Evolutionary conservation across 2,888 invertebrate species (phyloP), one percentile per base, ranked within the genome.

Genomic region (Zygothrica quintamaculata): DNA sequence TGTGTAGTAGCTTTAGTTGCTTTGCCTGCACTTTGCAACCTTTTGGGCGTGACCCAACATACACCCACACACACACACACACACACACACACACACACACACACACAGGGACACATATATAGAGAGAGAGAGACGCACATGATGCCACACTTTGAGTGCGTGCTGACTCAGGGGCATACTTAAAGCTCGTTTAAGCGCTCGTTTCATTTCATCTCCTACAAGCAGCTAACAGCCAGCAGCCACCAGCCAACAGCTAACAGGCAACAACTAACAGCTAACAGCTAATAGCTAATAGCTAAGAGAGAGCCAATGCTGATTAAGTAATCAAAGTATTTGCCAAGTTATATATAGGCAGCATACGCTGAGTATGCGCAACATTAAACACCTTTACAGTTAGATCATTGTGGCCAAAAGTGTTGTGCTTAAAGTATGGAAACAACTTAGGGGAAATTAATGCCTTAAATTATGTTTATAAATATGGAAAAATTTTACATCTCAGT

Each of bases 261-360:
- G 33, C 7, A 9, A 1, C 36, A 9, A 3, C 15, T 12, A n/a
- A 5, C 9, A n/a, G 29, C 29, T 29, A 22, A 36, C 29, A 7
- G 36, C 36, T 36, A 7, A 31, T 4, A 8, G 16, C 11, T 13
- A 42, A 42, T 48, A 37, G 11, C 6, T 9, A 6, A 26, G 33
- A 22, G 29, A 18, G 13, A 48, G 42, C 47, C 59, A 65, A 65
- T 46, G 62, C 74, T 84, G 82, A 84, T 87, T 84, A 84, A 78
- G 87, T 81, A 84, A 87, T 84, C 87, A 84, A 87, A 84, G 85
- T 78, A 82, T 87, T 84, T 84, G 87, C 78, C 68, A 87, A 87
- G 76, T 87, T 87, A 87, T 84, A 82, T 87, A 84, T 87, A 59
- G 87, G 67, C 53, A 62, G 58, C 47, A 44, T 36, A 59, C 59